Evolutionary conservation across 2,888 invertebrate genomes (phyloP), one percentile per base, ranked within the genome.

Genomic region (Oscheius onirici): DNA sequence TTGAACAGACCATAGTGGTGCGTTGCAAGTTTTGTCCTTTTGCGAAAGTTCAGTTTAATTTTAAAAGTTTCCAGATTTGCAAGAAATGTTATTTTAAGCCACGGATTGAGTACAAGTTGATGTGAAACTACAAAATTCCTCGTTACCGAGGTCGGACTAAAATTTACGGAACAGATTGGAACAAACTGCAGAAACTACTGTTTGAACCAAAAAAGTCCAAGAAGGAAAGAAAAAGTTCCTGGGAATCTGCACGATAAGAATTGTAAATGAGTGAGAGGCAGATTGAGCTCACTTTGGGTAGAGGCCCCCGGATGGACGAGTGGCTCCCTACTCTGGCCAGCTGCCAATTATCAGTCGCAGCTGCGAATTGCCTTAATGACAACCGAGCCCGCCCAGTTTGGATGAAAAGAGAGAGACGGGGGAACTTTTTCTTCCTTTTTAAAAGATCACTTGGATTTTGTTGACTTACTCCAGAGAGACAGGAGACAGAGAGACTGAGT

Each of bases 281-380:
- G 54, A 40, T 34, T 24, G 57, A 46, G 34, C 34, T 34, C 34
- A 34, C 34, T 34, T 34, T 34, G 34, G 34, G 34, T 34, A n/a
- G n/a, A n/a, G n/a, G n/a, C 34, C 34, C 34, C 34, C 34, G 34
- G 34, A 49, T 49, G 49, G 49, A 49, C 49, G 49, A 49, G 49
- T 34, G 34, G 34, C 34, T 34, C 34, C 8, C 34, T n/a, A 34
- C 34, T 34, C 34, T 58, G 58, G 58, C 63, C 63, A 63, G 63
- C 49, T 63, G 63, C 63, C 63, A 49, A 63, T 63, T 63, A 63
- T 61, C 44, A 46, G 46, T 46, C 63, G 46, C 63, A 63, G 63
- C 63, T 63, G 63, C 49, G 63, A 63, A 63, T 63, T 63, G 49
- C 49, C 46, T 63, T 63, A 63, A 63, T 63, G 63, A 63, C 49